Evolutionary conservation across 2,797 vertebrate species (phyloP), one percentile per base, ranked within the genome.

Genomic region (Lepus oiostolus): DNA sequence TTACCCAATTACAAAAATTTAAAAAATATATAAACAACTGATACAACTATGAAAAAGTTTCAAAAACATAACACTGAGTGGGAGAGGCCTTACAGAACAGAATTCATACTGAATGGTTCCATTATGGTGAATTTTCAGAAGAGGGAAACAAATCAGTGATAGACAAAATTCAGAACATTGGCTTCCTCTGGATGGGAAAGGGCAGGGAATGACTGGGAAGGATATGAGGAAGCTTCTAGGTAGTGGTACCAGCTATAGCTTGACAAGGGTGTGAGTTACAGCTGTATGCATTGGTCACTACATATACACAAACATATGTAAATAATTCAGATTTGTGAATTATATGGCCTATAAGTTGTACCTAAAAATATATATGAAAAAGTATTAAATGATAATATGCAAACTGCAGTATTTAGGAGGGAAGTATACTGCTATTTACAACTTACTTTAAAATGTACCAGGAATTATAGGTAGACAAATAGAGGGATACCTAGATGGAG

Each of bases 351-450:
- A 7, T 87, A 91, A 11, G 35, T 77, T 93, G 92, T 94, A 75
- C 52, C 75, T 90, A 63, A 91, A 58, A 94, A 77, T 17, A 65
- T 92, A 90, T 85, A 91, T 28, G 26, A 92, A 93, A 89, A 95
- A 81, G 14, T 32, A 65, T 28, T 63, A 52, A 88, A 58, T 7
- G 77, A 52, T 71, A 12, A 1, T 47, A 58, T 65, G 42, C 8
- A 87, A 94, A 87, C 21, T 68, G 10, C 93, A 80, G 22, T 79
- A 58, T 63, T 93, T 76, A 58, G 19, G 13, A 65, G 26, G 22
- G 8, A 35, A 54, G 24, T 86, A 68, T 74, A 74, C 35, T 77
- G 42, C 68, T 84, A 10, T 30, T n/a, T 81, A 32, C 22, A 90
- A 74, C 58, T 82, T 95, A 67, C 30, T 91, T 90, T 84, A n/a